These are phyloP conservation scores for Ophion costatus DNA, from an alignment of 2,888 invertebrate genomes.

Conservation along the genomic window DNA sequence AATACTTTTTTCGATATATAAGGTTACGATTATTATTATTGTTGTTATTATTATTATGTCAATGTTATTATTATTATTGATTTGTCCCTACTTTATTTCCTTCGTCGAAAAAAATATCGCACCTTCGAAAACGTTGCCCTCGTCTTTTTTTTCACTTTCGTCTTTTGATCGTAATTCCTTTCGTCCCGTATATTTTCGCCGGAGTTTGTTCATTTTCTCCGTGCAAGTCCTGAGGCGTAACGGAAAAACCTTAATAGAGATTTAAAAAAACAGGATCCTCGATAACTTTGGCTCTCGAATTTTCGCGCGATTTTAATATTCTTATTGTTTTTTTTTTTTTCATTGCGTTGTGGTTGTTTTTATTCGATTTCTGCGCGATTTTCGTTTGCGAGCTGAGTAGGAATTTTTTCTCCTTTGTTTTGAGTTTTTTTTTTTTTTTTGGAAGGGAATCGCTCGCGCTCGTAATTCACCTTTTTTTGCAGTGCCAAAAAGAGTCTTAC, in stretches of 20 bases:
- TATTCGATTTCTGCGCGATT: background rate
- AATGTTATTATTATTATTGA: conserved; percentile 56
- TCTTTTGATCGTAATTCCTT: background rate
- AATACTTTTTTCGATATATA: conserved; percentile 69
- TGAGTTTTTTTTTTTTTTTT: background rate
- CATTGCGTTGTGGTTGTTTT: conserved; percentile 16
- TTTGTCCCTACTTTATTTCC: conserved; percentile 62
- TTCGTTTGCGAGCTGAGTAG: background rate
- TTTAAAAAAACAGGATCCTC: background rate
- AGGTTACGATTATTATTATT: conserved; percentile 63
- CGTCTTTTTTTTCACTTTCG: background rate
- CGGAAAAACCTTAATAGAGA: background rate
- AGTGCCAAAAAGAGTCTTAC: conserved; percentile 70
- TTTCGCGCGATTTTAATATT: conserved; percentile 9
- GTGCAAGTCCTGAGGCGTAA: background rate
- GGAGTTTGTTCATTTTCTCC: background rate
- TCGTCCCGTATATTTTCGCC: background rate
- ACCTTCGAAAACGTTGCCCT: background rate
- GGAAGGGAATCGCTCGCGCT: conserved; percentile 39
- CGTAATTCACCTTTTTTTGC: conserved; percentile 24
- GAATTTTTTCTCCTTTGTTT: background rate
- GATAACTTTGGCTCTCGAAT: background rate
- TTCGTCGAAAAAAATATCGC: conserved; percentile 31
- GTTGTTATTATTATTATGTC: background rate
- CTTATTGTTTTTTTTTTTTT: background rate